Evolutionary conservation across 2,113 vertebrate genomes (phyloP).

Genomic region (pig (Sus scrofa)): T2T-Sscrofa CM000813.6:130122501-130123000

Average conservation of each 20-base stretch:
- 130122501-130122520: constrained; percentile 93
- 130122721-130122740: not conserved
- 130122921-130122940: not conserved
- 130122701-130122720: not conserved
- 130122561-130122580: constrained; percentile 81
- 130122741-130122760: not conserved
- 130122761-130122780: not conserved
- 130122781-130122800: constrained; percentile 3
- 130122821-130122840: not conserved
- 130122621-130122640: constrained; percentile 2
- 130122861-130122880: not conserved
- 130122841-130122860: constrained; percentile 12
- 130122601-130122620: constrained; percentile 83
- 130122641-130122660: not conserved
- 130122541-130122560: constrained; percentile 90
- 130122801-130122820: not conserved
- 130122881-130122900: not conserved
- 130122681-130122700: constrained; percentile 28
- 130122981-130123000: too few species aligned
- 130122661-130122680: not conserved
- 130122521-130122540: constrained; percentile 92
- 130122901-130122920: not conserved
- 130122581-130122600: constrained; percentile 81
- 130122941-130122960: not conserved
- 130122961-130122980: not conserved